These are phyloP conservation scores for Drosophila truncata DNA, from an alignment of 1,140 invertebrate species.

Conservation along the genomic window DNA sequence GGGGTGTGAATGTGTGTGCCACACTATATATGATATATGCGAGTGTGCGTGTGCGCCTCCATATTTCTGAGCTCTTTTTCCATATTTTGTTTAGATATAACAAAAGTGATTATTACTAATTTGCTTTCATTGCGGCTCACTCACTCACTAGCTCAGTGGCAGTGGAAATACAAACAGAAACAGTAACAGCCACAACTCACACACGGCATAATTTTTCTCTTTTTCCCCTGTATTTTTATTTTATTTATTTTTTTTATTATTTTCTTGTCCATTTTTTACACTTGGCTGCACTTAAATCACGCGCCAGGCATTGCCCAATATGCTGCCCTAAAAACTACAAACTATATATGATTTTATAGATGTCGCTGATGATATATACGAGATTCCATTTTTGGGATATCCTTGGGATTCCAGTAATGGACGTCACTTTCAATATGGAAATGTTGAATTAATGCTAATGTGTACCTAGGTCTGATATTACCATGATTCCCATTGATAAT, in stretches of 20 bases:
- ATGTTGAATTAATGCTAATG: conserved; percentile 58
- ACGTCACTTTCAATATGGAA: conserved; percentile 32
- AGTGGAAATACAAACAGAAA: conserved; percentile 26
- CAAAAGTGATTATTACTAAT: conserved; percentile 79
- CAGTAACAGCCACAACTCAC: conserved; percentile 24
- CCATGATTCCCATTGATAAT: neutral
- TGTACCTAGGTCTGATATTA: conserved; percentile 2
- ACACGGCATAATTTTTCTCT: conserved; percentile 34
- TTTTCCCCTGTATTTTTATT: conserved; percentile 39
- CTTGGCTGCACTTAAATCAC: conserved; percentile 76
- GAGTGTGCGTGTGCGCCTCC: conserved; percentile 11
- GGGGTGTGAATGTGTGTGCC: conserved; percentile 19
- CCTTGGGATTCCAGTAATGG: conserved; percentile 41
- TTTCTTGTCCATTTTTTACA: conserved; percentile 69
- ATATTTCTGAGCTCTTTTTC: conserved; percentile 51
- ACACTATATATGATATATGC: neutral
- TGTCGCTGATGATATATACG: conserved; percentile 5
- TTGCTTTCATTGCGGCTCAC: conserved; percentile 69
- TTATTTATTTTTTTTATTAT: conserved; percentile 61
- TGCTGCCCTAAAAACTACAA: conserved; percentile 30
- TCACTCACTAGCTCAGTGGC: conserved; percentile 11
- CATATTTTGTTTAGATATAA: conserved; percentile 77
- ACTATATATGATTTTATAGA: conserved; percentile 25
- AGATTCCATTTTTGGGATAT: conserved; percentile 26
- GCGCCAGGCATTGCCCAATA: conserved; percentile 57